Evolutionary conservation across 2,113 vertebrate genomes (phyloP), one percentile per base, ranked within the genome.

Genomic region (Strix uralensis): DNA sequence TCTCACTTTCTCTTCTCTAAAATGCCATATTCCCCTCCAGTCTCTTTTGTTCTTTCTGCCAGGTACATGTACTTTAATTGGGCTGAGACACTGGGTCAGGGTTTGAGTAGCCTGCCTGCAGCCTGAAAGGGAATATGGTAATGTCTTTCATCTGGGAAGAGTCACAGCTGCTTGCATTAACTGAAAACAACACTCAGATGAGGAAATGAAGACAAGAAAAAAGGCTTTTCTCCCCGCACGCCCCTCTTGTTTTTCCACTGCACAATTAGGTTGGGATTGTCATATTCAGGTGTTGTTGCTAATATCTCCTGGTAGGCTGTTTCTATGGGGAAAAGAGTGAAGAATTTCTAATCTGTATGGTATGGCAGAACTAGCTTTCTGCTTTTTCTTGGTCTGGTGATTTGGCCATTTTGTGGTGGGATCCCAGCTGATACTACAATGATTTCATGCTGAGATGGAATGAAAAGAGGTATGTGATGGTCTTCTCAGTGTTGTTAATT

Each of bases 161-260:
- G 17, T 51, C 61, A 74, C 57, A 81, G 54, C 58, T 86, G 55
- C 55, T 70, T 38, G 9, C 23, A 22, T 55, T 52, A 82, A 80
- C 57, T 44, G 51, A 36, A 86, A 77, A 80, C 54, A 90, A 40
- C 30, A 26, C 11, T 49, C n/a, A 71, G 17, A 12, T 66, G 40
- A 63, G 38, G 72, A 59, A 23, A 57, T 11, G 5, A 79, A 57
- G 54, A 51, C 7, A 52, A 69, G 44, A 47, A 32, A 77, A 55
- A 36, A 40, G 20, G 3, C 4, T 59, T 55, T 73, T 36, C 1
- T 69, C 6, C 44, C 11, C 10, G 16, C 2, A 9, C 0, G 2
- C 1, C 4, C 8, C 4, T 2, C 3, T 40, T 44, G 10, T 65
- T 91, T 91, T 30, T 73, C 9, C 11, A 10, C 11, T 75, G 29